Conservation (phyloP, 1,140 invertebrate species). For the Lepidotrigona ventralis region DNA sequence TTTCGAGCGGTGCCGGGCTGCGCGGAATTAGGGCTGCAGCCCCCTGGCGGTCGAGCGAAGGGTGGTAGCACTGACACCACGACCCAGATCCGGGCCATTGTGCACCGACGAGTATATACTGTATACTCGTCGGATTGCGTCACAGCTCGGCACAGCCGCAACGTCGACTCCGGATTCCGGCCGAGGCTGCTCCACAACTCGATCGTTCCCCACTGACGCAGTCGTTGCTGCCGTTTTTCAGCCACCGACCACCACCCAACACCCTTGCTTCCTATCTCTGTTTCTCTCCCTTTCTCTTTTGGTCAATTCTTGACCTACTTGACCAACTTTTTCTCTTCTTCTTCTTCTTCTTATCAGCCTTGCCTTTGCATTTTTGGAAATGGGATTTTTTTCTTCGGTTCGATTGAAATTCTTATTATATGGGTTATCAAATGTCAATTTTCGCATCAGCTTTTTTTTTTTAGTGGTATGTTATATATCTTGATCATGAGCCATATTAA, state of each 20-base stretch:
- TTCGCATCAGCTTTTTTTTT: too few relatives aligned
- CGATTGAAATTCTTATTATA: too few relatives aligned
- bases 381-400: too few relatives aligned
- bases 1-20: constrained; percentile 16
- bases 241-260: neutral
- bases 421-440: too few relatives aligned
- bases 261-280: too few relatives aligned
- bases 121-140: constrained; percentile 47
- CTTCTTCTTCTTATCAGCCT: neutral
- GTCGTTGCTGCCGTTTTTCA: constrained; percentile 37
- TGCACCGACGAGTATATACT: constrained; percentile 62
- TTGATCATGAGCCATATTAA: too few relatives aligned
- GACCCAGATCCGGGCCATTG: constrained; percentile 74
- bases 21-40: constrained; percentile 55
- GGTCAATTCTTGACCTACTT: constrained; percentile 38
- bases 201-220: constrained; percentile 48
- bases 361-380: neutral
- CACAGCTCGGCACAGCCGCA: constrained; percentile 42
- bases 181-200: constrained; percentile 33
- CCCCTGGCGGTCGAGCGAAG: constrained; percentile 53
- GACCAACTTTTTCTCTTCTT: neutral
- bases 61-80: constrained; percentile 70
- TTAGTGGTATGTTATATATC: too few relatives aligned
- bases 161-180: constrained; percentile 38
- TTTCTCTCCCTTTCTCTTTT: neutral